phyloP scores from a whole-genome alignment of 2,113 vertebrate species.

The Clarias batrachus region DNA sequence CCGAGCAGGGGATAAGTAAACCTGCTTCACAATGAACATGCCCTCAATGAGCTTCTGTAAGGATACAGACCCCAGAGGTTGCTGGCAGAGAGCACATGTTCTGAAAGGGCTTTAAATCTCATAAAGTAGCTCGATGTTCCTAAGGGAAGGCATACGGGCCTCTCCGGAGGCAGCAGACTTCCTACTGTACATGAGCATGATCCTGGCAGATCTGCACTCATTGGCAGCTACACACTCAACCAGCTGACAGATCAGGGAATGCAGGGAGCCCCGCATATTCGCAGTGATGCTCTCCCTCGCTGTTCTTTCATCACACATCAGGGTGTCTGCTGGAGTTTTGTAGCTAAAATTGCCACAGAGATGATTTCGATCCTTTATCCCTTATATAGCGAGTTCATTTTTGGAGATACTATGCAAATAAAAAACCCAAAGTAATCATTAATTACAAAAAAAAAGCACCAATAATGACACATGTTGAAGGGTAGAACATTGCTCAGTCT shows the following conservation, averaged over 20 bases:
- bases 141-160: conserved; percentile 14
- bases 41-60: conserved; percentile 1
- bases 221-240: conserved; percentile 26
- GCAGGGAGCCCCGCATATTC: conserved; percentile 2
- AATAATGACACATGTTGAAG: background rate
- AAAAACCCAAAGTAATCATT: background rate
- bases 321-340: conserved; percentile 27
- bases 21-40: background rate
- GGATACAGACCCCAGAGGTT: conserved; percentile 23
- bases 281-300: background rate
- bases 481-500: background rate
- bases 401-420: background rate
- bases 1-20: background rate
- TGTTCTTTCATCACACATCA: background rate
- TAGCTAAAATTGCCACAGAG: conserved; percentile 18
- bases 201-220: conserved; percentile 18
- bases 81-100: conserved; percentile 7
- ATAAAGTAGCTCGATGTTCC: conserved; percentile 24
- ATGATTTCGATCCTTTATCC: background rate
- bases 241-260: conserved; percentile 14
- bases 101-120: conserved; percentile 35
- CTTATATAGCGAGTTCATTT: background rate
- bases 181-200: conserved; percentile 14
- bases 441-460: background rate
- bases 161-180: background rate